A percentile compares a stretch with the other conserved stretches of the same genome.
Conservation (phyloP, 2,888 invertebrate species). For the Scelioninae gen. 2 region DNA sequence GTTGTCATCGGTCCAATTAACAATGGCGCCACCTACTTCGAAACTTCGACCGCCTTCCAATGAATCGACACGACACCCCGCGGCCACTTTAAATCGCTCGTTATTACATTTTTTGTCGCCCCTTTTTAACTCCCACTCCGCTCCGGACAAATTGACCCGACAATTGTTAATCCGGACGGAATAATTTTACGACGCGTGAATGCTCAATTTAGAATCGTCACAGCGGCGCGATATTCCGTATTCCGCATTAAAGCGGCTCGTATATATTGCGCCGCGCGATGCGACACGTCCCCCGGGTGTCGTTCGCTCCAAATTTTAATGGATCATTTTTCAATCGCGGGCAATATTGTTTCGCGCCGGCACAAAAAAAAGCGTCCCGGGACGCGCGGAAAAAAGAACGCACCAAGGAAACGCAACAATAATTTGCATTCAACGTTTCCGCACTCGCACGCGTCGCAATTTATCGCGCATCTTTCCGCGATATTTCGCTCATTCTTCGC, state of each 20-base stretch:
- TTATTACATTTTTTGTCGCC: too few relatives aligned
- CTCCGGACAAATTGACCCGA: constrained; percentile 16
- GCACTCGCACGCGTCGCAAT: constrained; percentile 44
- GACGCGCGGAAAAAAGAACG: constrained; percentile 6
- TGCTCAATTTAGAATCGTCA: constrained; percentile 30
- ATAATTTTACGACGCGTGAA: constrained; percentile 28
- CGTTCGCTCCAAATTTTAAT: constrained; percentile 23
- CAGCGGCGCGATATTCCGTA: constrained; percentile 22
- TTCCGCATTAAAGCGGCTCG: constrained; percentile 34
- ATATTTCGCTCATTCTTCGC: constrained; percentile 57
- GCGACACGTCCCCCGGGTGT: constrained; percentile 18
- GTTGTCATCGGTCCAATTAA: too few relatives aligned
- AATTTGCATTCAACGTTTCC: constrained; percentile 48
- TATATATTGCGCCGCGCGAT: constrained; percentile 21
- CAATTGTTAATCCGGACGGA: constrained; percentile 15
- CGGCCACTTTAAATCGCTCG: too few relatives aligned
- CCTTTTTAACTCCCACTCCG: too few relatives aligned
- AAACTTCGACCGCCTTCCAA: too few relatives aligned
- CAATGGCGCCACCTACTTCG: too few relatives aligned
- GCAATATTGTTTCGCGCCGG: constrained; percentile 27
- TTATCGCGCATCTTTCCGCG: constrained; percentile 47
- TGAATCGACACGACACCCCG: too few relatives aligned
- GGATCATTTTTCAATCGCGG: constrained; percentile 43
- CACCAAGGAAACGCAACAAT: constrained; percentile 29
- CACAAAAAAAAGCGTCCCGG: constrained; percentile 4